phyloP scores from a whole-genome alignment of 2,797 vertebrate genomes.

The Choloepus didactylus region DNA sequence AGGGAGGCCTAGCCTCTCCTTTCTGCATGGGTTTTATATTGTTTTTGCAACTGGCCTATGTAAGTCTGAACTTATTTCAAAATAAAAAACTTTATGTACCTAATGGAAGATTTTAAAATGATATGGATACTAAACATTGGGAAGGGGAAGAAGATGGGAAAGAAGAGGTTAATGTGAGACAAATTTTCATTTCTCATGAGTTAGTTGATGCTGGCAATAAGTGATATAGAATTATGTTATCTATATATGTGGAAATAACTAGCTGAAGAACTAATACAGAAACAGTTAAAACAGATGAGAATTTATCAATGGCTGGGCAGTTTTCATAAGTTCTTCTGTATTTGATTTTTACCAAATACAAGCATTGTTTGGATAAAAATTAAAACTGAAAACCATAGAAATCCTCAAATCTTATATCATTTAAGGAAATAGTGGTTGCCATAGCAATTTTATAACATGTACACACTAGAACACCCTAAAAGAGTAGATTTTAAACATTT shows the following conservation, averaged over 20 bases:
- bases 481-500: neutral
- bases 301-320: neutral
- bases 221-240: neutral
- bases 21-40: too few species aligned
- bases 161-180: neutral
- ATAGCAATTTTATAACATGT: neutral
- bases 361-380: conserved; percentile 50
- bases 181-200: neutral
- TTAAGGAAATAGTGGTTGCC: neutral
- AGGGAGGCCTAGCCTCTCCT: too few species aligned
- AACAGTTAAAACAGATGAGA: neutral
- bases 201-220: neutral
- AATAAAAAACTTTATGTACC: neutral
- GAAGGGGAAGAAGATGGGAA: conserved; percentile 3
- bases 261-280: conserved; percentile 11
- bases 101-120: conserved; percentile 30
- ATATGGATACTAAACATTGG: neutral
- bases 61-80: too few species aligned
- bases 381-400: conserved; percentile 51
- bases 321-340: neutral
- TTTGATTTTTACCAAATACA: neutral
- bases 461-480: neutral
- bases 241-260: neutral
- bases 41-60: too few species aligned
- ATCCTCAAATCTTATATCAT: neutral